A percentile compares a stretch with the other conserved stretches of the same genome.
These are phyloP conservation scores for Epizoanthus stellaris DNA, from an alignment of 92 coral and sea anemone species.

Conservation along the genomic window DNA sequence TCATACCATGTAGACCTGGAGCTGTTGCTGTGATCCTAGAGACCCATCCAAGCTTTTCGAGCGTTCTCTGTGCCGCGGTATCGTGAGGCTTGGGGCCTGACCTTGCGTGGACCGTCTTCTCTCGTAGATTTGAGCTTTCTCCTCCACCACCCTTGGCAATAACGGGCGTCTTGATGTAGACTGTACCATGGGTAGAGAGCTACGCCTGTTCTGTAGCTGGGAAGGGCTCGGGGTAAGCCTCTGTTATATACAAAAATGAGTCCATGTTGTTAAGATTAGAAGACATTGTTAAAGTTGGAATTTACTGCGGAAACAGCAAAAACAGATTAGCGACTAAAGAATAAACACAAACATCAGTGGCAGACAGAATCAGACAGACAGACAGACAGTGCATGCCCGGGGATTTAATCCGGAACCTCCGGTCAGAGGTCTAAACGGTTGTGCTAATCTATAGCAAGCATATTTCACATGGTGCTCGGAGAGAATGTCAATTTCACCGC, in stretches of 20 bases:
- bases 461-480: too few species aligned
- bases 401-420: too few species aligned
- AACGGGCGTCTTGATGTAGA: neutral
- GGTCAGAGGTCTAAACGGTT: too few species aligned
- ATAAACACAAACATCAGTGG: too few species aligned
- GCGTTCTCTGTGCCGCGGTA: constrained; percentile 16
- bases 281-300: too few species aligned
- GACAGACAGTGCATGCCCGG: too few species aligned
- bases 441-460: too few species aligned
- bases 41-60: constrained; percentile 27
- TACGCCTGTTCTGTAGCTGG: neutral
- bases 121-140: neutral
- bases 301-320: too few species aligned
- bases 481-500: too few species aligned
- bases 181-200: neutral
- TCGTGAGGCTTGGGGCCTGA: neutral
- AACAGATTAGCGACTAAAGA: too few species aligned
- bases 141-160: constrained; percentile 4
- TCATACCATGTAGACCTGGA: neutral
- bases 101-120: neutral
- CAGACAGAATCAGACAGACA: too few species aligned
- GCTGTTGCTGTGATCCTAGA: neutral
- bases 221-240: neutral
- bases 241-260: neutral
- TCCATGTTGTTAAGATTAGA: too few species aligned